Conservation (phyloP, 2,113 vertebrate species). For the Origma solitaria region DNA sequence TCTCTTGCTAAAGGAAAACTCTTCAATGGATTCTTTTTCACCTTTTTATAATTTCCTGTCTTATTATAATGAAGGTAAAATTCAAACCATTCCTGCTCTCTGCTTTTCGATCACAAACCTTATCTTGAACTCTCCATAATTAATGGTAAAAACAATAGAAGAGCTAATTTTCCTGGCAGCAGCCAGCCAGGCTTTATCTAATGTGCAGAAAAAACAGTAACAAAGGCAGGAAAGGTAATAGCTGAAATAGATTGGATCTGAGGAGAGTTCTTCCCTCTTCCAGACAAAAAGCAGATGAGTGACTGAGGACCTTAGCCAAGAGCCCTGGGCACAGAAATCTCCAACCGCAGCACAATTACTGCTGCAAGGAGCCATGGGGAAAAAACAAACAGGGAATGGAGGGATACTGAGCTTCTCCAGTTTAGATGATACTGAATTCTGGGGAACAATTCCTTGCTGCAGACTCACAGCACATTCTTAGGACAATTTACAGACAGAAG, state of each 20-base stretch:
- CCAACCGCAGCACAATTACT: not conserved
- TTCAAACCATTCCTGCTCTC: not conserved
- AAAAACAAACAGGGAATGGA: not conserved
- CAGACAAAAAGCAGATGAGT: not conserved
- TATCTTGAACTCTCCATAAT: constrained; percentile 45
- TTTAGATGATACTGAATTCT: not conserved
- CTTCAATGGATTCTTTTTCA: constrained; percentile 7
- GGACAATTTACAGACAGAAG: not conserved
- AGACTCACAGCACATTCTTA: not conserved
- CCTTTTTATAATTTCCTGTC: constrained; percentile 35
- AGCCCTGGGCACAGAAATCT: not conserved
- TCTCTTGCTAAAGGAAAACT: not conserved
- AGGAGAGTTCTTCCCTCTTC: not conserved
- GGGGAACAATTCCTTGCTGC: not conserved
- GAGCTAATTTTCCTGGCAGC: constrained; percentile 33
- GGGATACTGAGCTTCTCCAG: not conserved
- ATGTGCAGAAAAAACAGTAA: not conserved
- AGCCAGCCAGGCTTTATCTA: constrained; percentile 7
- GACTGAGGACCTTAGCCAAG: not conserved
- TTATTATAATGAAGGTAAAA: constrained; percentile 44
- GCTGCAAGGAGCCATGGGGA: rapidly evolving
- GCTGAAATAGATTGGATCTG: not conserved
- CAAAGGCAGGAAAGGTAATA: not conserved
- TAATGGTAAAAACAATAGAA: constrained; percentile 56
- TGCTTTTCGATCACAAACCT: constrained; percentile 16